phyloP scores from a whole-genome alignment of 2,797 vertebrate species.

The Smutsia gigantea region DNA sequence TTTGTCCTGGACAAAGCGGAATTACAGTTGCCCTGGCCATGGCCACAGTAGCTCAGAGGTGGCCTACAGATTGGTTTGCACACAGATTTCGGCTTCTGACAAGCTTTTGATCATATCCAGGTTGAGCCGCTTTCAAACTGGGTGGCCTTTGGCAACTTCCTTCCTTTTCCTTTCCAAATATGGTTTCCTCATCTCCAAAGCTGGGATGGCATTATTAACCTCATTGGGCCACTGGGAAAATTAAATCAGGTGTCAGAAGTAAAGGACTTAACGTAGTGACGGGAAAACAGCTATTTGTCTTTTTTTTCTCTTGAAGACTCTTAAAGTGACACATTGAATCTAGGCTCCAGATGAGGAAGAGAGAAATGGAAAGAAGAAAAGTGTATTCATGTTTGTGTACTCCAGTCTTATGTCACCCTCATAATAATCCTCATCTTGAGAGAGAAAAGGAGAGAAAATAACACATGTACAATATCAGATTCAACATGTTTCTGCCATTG shows the following conservation, averaged over 20 bases:
- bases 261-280: background rate
- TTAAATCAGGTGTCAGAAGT: background rate
- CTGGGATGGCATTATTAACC: background rate
- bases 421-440: conserved; percentile 6
- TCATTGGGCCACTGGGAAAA: background rate
- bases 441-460: background rate
- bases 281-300: background rate
- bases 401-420: background rate
- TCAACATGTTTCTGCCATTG: background rate
- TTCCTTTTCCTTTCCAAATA: background rate
- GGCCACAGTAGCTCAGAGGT: too few relatives aligned
- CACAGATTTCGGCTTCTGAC: background rate
- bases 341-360: background rate
- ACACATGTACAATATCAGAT: background rate
- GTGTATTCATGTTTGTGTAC: background rate
- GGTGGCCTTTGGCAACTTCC: background rate
- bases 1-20: background rate
- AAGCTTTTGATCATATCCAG: fast-evolving
- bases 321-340: background rate
- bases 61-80: background rate
- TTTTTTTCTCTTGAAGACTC: background rate
- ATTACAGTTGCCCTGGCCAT: too few relatives aligned
- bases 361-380: background rate
- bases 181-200: background rate
- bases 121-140: background rate